These are phyloP conservation scores for Mesorhabditis spiculigera DNA, from an alignment of 2,888 invertebrate genomes.

Conservation along the genomic window DNA sequence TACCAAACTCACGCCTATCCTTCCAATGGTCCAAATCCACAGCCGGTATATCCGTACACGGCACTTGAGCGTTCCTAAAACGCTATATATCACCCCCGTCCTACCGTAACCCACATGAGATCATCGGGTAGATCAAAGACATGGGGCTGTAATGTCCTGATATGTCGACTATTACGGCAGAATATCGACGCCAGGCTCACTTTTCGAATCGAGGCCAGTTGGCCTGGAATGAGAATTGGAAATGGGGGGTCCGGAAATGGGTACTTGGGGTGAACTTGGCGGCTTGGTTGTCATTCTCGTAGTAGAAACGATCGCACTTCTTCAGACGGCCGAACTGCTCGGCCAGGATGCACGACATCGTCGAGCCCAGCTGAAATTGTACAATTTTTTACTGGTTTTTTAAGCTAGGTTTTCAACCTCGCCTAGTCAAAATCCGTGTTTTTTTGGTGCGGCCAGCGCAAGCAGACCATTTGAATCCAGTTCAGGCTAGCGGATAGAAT, in stretches of 20 bases:
- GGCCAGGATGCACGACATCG: constrained; percentile 91
- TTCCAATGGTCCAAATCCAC: constrained; percentile 53
- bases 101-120: constrained; percentile 36
- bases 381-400: not conserved
- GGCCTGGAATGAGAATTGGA: constrained; percentile 59
- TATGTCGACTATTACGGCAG: constrained; percentile 83
- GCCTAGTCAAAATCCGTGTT: no score
- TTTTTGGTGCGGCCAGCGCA: no score
- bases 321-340: constrained; percentile 68
- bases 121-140: constrained; percentile 77
- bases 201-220: constrained; percentile 81
- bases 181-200: constrained; percentile 78
- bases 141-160: constrained; percentile 80
- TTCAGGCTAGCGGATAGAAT: no score
- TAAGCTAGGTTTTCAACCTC: no score
- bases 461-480: no score
- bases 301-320: constrained; percentile 93
- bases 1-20: constrained; percentile 46
- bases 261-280: constrained; percentile 60
- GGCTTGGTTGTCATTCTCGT: constrained; percentile 62
- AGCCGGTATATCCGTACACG: constrained; percentile 52
- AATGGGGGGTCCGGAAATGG: not conserved
- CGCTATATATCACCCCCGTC: not conserved
- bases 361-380: constrained; percentile 73
- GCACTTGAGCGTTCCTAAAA: constrained; percentile 54